A percentile compares a stretch with the other conserved stretches of the same genome.
Conservation (phyloP, 2,888 invertebrate genomes). For the Dicranocentrus wangi region DNA sequence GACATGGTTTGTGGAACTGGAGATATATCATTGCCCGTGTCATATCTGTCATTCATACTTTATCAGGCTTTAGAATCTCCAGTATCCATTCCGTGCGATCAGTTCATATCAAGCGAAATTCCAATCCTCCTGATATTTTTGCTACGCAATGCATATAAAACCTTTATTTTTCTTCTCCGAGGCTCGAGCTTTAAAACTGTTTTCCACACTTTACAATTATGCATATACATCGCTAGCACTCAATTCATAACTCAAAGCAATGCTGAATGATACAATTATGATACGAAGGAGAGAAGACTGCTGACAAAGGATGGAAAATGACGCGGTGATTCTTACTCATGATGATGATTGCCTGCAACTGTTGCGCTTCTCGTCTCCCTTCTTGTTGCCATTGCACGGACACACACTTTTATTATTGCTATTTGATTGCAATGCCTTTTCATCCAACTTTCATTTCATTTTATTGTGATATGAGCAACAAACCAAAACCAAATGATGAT, state of each 20-base stretch:
- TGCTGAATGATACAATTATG: slow-evolving; percentile 42
- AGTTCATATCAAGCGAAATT: background rate
- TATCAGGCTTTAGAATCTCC: slow-evolving; percentile 52
- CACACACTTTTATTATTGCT: background rate
- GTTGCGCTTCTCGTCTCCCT: slow-evolving; percentile 23
- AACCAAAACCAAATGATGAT: slow-evolving; percentile 20
- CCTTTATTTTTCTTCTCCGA: background rate
- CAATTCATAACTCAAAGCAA: background rate
- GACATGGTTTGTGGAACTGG: slow-evolving; percentile 21
- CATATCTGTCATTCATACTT: slow-evolving; percentile 52
- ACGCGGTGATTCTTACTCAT: slow-evolving; percentile 1
- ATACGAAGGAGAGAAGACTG: slow-evolving; percentile 1
- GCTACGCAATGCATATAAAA: background rate
- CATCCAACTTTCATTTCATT: background rate
- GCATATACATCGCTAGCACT: background rate
- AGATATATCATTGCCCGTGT: slow-evolving; percentile 35
- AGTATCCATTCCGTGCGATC: background rate
- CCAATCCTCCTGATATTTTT: slow-evolving; percentile 27
- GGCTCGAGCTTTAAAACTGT: slow-evolving; percentile 38
- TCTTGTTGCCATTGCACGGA: slow-evolving; percentile 20
- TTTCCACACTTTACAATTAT: slow-evolving; percentile 25
- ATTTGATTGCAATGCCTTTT: slow-evolving; percentile 5
- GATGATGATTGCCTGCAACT: slow-evolving; percentile 5
- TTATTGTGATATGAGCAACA: slow-evolving; percentile 41
- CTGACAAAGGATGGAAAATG: slow-evolving; percentile 18